These are phyloP conservation scores for Scartelaos histophorus DNA, from an alignment of 2,113 vertebrate genomes.

Conservation along the genomic window DNA sequence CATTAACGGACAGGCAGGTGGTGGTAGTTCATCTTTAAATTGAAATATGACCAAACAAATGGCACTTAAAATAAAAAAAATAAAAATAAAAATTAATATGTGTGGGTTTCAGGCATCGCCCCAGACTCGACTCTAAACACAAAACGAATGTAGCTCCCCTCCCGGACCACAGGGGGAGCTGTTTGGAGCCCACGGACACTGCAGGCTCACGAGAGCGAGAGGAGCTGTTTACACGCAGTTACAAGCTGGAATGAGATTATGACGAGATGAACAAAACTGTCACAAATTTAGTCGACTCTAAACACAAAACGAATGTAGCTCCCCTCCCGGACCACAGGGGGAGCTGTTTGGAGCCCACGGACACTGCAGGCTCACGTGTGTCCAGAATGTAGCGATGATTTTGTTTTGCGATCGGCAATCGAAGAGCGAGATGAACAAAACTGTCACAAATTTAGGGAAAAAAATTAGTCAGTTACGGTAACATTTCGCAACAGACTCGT, in stretches of 20 bases:
- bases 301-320: background rate
- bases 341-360: background rate
- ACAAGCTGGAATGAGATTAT: slow-evolving; percentile 79
- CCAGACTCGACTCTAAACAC: too few relatives aligned
- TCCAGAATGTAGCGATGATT: background rate
- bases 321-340: background rate
- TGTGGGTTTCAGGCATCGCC: background rate
- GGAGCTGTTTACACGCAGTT: slow-evolving; percentile 53
- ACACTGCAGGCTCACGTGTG: background rate
- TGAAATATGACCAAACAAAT: background rate
- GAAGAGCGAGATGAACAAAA: slow-evolving; percentile 58
- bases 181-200: background rate
- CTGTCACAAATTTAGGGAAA: too few relatives aligned
- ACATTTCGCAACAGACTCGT: background rate
- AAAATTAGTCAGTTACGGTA: background rate
- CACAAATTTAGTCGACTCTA: too few relatives aligned
- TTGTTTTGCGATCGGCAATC: slow-evolving; percentile 80
- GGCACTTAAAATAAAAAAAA: too few relatives aligned
- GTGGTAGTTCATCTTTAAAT: background rate
- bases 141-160: background rate
- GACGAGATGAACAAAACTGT: too few relatives aligned
- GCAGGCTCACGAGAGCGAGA: background rate
- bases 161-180: background rate
- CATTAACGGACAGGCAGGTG: too few relatives aligned
- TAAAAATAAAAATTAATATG: too few relatives aligned